Evolutionary conservation across 1,140 invertebrate species (phyloP), one percentile per base, ranked within the genome.

Genomic region (Pseudobourletiella spinata): DNA sequence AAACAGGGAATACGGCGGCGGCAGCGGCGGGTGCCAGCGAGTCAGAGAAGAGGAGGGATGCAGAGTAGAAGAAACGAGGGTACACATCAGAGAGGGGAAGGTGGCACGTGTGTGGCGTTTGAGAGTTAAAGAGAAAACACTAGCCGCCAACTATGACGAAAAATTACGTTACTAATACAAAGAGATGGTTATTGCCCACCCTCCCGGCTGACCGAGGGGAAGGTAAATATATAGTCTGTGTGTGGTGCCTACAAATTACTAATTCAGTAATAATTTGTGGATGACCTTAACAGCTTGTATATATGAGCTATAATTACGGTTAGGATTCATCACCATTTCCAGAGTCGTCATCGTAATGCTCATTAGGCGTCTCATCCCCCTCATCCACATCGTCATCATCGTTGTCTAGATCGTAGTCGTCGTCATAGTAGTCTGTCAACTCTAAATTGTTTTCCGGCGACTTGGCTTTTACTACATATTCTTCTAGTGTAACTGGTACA

Each of bases 401-500:
- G 79, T 73, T 81, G 75, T 76, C 82, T 72, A 88, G 77, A 71
- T 86, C 84, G 73, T 92, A 93, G 73, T 94, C 90, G 77, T 95
- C 91, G 73, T 95, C 91, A 75, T 94, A 93, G 76, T 92, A 92
- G 73, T 92, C 90, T 54, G 88, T 88, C 86, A 90, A 88, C 76
- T 92, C 89, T 42, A 88, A 75, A 71, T 84, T 80, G 71, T 87
- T 84, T 67, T 87, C 86, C 62, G 83, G 83, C 14, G 83, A 86
- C 79, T 87, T 89, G 69, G 84, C 84, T 75, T 95, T 95, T 71
- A 96, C 89, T 75, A 91, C 93, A 77, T 99, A 99, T 77, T 99
- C 97, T 81, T 99, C 95, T 72, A 99, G 77, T 1, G 96, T 99
- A 60, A 91, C 84, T 28, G 96, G 97, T 63, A 99, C 95, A 28